Base-by-base conservation (phyloP, 2,888 invertebrate genomes). In the Himalopsyche kuldschensis region DNA sequence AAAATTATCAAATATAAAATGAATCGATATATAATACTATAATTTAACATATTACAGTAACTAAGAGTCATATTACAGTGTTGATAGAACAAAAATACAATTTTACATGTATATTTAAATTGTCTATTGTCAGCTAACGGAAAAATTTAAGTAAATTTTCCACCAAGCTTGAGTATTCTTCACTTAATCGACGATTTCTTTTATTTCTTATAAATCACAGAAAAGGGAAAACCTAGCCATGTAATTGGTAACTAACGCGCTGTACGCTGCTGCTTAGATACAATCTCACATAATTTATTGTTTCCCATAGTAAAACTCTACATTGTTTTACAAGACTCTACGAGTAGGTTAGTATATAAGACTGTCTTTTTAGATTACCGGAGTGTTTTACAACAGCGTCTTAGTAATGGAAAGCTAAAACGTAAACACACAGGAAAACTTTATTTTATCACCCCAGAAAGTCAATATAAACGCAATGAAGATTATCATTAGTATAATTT, bases 211-310 rank as follows among this genome's bases (percentile, higher is more conserved):
- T 31, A 47, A 69, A 46, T 30, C 30, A 75, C 80, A 30, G 20
- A 30, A 47, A 78, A 46, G 69, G 69, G 78, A 78, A 78, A 63
- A 78, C 32, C 27, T 69, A 46, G 55, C 46, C 63, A 30, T 78
- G 78, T 82, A 82, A 82, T 82, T 82, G 41, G 55, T 82, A 82
- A 69, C 82, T 46, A 32, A 79, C 79, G 82, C 75, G 79, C 55
- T 79, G 48, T 55, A 35, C 79, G 46, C 32, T 75, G 47, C 78
- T 47, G 81, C 24, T 47, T 81, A 84, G 81, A 84, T 81, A 63
- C 46, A 84, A 81, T 81, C 79, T 79, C 32, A 31, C 47, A 78
- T 81, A 78, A 81, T 84, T 84, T 78, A 84, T 84, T 35, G 75
- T 79, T 81, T 81, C 75, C 81, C 20, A 55, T 55, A 55, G 55